A percentile compares a stretch with the other conserved stretches of the same genome.
Conservation (phyloP, 2,113 vertebrate genomes). For the Syngnathus typhle region DNA sequence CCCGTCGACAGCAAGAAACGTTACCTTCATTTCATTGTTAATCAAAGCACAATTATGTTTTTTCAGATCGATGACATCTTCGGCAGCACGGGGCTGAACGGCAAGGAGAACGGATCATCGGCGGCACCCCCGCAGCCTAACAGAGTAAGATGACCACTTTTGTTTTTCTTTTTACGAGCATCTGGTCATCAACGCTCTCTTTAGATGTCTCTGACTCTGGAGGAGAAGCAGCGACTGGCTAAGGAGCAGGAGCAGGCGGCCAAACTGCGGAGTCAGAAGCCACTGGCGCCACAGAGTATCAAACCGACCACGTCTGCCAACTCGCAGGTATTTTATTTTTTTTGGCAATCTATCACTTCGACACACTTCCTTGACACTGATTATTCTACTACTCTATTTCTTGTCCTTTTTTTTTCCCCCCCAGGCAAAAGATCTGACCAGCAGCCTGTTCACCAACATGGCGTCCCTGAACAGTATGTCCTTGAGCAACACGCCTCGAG, state of each 20-base stretch:
- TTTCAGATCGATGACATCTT: conserved; percentile 86
- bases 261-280: conserved; percentile 90
- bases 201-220: conserved; percentile 88
- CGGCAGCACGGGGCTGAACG: conserved; percentile 74
- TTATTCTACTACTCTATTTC: not conserved
- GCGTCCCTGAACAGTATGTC: conserved; percentile 78
- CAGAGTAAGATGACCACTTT: conserved; percentile 67
- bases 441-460: conserved; percentile 88
- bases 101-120: conserved; percentile 79
- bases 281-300: conserved; percentile 79
- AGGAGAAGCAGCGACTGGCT: conserved; percentile 95
- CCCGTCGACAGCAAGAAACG: not conserved
- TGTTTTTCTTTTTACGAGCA: not conserved
- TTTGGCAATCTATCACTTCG: not conserved
- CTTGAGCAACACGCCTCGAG: conserved; percentile 68
- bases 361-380: not conserved
- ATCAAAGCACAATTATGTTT: too few species aligned
- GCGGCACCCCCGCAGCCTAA: conserved; percentile 68
- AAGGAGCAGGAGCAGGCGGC: conserved; percentile 96
- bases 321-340: conserved; percentile 45
- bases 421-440: conserved; percentile 92
- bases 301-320: conserved; percentile 54
- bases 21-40: not conserved
- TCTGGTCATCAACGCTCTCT: not conserved
- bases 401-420: conserved; percentile 26